A percentile compares a stretch with the other conserved stretches of the same genome.
Conservation (phyloP, 2,888 invertebrate genomes). For the Portevinia maculata region DNA sequence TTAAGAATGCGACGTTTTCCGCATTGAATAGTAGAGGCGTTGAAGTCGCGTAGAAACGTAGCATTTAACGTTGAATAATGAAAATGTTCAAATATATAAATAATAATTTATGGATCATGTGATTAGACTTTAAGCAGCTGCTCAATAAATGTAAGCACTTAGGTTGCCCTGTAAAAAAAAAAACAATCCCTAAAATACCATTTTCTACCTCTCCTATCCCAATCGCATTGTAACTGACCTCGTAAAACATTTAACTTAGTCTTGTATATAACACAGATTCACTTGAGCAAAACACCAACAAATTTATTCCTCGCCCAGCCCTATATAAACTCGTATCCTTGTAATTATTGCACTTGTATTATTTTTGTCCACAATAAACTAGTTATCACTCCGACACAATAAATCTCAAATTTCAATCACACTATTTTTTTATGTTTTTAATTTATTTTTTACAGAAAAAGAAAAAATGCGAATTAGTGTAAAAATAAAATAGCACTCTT, state of each 20-base stretch:
- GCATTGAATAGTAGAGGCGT: too few relatives aligned
- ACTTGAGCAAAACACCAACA: slow-evolving; percentile 17
- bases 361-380: slow-evolving; percentile 18
- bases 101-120: too few relatives aligned
- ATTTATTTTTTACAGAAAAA: slow-evolving; percentile 64
- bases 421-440: slow-evolving; percentile 53
- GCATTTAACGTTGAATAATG: too few relatives aligned
- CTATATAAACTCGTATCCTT: slow-evolving; percentile 7
- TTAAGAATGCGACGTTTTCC: too few relatives aligned
- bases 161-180: too few relatives aligned
- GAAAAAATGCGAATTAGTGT: slow-evolving; percentile 71
- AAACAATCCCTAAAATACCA: background rate
- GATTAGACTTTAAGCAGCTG: too few relatives aligned
- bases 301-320: slow-evolving; percentile 9
- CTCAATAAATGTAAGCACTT: too few relatives aligned
- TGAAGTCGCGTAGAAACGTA: too few relatives aligned
- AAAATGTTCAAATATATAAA: too few relatives aligned
- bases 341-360: slow-evolving; percentile 48
- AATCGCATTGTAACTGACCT: slow-evolving; percentile 22
- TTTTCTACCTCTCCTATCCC: background rate
- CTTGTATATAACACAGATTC: slow-evolving; percentile 17
- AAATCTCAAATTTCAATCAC: slow-evolving; percentile 25
- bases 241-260: slow-evolving; percentile 20
- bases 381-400: slow-evolving; percentile 27
- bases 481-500: slow-evolving; percentile 49